Percentiles rank a stretch among this genome's conserved stretches.
phyloP scores from a whole-genome alignment of 2,888 invertebrate species.

The Dicyrtoma fusca region DNA sequence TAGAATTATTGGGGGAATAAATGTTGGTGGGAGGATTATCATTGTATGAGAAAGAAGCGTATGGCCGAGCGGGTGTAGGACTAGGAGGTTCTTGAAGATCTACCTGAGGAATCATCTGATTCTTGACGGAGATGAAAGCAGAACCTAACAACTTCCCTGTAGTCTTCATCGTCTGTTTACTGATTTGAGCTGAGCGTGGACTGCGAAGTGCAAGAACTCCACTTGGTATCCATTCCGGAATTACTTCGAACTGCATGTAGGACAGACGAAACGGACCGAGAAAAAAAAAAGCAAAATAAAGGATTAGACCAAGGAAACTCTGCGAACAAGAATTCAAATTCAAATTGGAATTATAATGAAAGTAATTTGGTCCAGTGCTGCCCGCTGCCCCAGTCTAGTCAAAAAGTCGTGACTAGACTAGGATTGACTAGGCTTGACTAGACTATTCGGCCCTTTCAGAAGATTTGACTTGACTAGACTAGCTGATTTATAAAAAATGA shows the following conservation, averaged over 20 bases:
- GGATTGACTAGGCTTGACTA: no score
- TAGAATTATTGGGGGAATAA: neutral
- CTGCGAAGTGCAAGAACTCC: conserved; percentile 55
- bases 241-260: conserved; percentile 50
- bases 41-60: conserved; percentile 10
- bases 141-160: conserved; percentile 54
- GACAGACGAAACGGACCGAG: neutral
- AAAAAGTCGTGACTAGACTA: no score
- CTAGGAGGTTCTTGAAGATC: conserved; percentile 7
- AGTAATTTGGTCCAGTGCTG: no score
- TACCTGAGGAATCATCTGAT: conserved; percentile 34
- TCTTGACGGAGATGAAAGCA: conserved; percentile 49
- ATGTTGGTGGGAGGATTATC: neutral
- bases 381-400: no score
- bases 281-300: neutral
- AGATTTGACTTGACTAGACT: no score
- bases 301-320: no score
- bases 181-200: conserved; percentile 48
- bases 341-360: no score
- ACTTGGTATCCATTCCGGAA: conserved; percentile 56
- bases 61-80: conserved; percentile 27
- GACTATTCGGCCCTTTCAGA: no score
- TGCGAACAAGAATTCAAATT: no score
- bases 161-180: conserved; percentile 51
- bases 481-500: no score